Evolutionary conservation across 2,888 invertebrate genomes (phyloP), one percentile per base, ranked within the genome.

Genomic region (Helobdella robusta): DNA sequence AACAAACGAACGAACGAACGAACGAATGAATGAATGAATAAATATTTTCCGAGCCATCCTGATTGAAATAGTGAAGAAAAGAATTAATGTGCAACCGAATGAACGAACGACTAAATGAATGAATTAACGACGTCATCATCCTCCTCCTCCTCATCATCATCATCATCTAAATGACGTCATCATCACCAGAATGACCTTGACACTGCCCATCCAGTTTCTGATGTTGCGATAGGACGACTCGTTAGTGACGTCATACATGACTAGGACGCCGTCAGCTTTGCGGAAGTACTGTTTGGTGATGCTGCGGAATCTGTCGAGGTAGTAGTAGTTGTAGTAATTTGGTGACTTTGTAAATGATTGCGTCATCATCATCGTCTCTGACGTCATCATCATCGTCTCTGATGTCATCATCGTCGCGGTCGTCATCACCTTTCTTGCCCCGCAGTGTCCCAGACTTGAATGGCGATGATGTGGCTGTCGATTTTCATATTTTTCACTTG

Each of bases 401-500:
- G 44, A 15, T 11, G n/a, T 40, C 11, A 40, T 40, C 11, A 40
- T 40, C 11, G 44, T 40, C 44, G 44, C 44, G n/a, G 44, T 40
- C 11, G 44, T n/a, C 8, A 20, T 28, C 30, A 89, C 89, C 90
- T 85, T 81, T 94, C 93, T 81, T 94, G 93, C 0, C 94, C 94
- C 59, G 94, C 94, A 48, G 94, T 95, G 78, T 95, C 94, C 83
- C 83, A 83, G 3, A 82, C 69, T 68, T 82, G 82, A 36, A 82
- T 71, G 11, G 79, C 80, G 25, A 81, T 76, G 2, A 74, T 59
- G 34, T 77, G 75, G 23, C 74, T 75, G 20, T 79, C 81, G 2
- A 80, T 73, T 20, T 71, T 64, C 11, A 81, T 69, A 8, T 78
- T 77, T 71, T 81, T 82, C 48, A 82, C 80, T 67, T 81, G 82